phyloP scores from a whole-genome alignment of 2,113 vertebrate genomes.

The Leucopsar rothschildi region DNA sequence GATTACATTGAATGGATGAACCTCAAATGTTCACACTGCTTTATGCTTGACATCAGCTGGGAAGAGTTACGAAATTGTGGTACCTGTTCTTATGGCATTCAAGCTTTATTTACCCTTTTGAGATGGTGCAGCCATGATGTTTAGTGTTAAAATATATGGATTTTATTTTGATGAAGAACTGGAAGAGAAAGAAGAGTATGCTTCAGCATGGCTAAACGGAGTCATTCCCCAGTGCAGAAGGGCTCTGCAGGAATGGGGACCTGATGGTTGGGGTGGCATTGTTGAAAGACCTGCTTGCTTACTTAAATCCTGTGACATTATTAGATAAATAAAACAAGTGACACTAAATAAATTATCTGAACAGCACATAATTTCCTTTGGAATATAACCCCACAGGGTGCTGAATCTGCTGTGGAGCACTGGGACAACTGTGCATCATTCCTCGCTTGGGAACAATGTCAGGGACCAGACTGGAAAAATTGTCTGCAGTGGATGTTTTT shows the following conservation, averaged over 20 bases:
- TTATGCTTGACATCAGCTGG: not conserved
- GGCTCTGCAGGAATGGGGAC: not conserved
- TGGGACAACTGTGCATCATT: accelerated
- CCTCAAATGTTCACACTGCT: not conserved
- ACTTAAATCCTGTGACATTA: not conserved
- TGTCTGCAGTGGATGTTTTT: not conserved
- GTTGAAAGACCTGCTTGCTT: not conserved
- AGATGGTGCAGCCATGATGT: not conserved
- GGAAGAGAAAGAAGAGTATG: not conserved
- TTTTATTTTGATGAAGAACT: not conserved
- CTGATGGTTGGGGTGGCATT: not conserved
- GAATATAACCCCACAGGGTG: not conserved
- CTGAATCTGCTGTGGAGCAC: not conserved
- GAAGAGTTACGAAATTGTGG: not conserved
- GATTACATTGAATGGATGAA: not conserved
- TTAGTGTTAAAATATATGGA: not conserved
- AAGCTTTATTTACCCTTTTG: not conserved
- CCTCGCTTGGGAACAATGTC: not conserved
- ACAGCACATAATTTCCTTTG: not conserved
- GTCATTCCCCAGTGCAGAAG: not conserved
- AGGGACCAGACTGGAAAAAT: not conserved
- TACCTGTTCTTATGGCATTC: not conserved
- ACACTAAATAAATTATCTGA: not conserved
- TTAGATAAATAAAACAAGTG: not conserved
- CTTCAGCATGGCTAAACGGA: accelerated